phyloP scores from a whole-genome alignment of 2,888 invertebrate genomes.

The Coelogynopora nodosa region DNA sequence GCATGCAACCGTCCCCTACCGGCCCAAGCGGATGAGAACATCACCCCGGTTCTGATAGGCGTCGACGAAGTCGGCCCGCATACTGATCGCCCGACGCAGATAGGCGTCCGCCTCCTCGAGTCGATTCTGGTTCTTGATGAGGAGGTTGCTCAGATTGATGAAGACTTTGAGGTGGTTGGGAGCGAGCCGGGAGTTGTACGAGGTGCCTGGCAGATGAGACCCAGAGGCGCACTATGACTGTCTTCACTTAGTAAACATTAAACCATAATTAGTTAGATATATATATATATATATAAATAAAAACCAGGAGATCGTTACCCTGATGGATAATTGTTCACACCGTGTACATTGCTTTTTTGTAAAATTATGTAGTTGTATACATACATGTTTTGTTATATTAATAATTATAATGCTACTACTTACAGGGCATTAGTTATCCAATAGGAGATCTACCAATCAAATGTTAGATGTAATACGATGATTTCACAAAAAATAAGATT shows the following conservation, averaged over 20 bases:
- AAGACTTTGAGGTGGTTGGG: constrained; percentile 93
- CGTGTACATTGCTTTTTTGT: no score
- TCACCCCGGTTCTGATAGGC: constrained; percentile 95
- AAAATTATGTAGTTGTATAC: no score
- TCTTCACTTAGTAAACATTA: no score
- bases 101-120: constrained; percentile 84
- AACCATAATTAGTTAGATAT: no score
- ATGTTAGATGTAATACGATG: no score
- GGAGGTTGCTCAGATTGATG: constrained; percentile 85
- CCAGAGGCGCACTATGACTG: no score
- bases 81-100: constrained; percentile 83
- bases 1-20: constrained; percentile 53
- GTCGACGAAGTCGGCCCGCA: constrained; percentile 86
- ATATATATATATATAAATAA: no score
- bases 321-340: background rate
- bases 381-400: no score
- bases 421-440: no score
- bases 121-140: constrained; percentile 74
- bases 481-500: no score
- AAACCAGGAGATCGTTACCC: background rate
- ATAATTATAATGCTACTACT: no score
- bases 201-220: constrained; percentile 74
- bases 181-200: constrained; percentile 88
- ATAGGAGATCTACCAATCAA: no score
- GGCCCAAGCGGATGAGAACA: constrained; percentile 85